phyloP scores from a whole-genome alignment of 2,888 invertebrate species.

The Spialia ferax region DNA sequence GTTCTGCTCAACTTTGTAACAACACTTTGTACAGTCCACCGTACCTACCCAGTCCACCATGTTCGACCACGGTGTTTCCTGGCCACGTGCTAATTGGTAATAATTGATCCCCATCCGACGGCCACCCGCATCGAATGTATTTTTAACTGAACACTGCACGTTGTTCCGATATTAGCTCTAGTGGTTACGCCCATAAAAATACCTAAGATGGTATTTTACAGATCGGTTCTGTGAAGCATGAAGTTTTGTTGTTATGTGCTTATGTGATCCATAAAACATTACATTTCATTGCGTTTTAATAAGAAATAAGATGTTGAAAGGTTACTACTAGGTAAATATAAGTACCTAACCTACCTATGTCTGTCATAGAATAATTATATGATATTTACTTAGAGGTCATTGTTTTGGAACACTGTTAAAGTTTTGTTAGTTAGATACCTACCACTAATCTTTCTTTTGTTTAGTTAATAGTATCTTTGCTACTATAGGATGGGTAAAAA shows the following conservation, averaged over 20 bases:
- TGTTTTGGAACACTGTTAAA: too few relatives aligned
- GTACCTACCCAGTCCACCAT: not conserved
- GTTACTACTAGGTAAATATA: too few relatives aligned
- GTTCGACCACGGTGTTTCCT: constrained; percentile 54
- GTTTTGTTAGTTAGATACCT: too few relatives aligned
- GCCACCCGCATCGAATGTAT: constrained; percentile 73
- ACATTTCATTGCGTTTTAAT: too few relatives aligned
- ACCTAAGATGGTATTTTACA: constrained; percentile 23
- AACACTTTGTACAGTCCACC: not conserved
- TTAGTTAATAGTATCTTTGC: too few relatives aligned
- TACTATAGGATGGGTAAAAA: too few relatives aligned
- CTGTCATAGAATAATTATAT: too few relatives aligned
- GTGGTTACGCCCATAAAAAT: constrained; percentile 35
- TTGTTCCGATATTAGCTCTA: constrained; percentile 38
- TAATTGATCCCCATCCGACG: constrained; percentile 72
- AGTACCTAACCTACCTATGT: too few relatives aligned
- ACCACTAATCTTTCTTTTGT: too few relatives aligned
- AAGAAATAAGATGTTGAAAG: too few relatives aligned
- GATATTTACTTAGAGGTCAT: too few relatives aligned
- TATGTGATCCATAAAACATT: too few relatives aligned
- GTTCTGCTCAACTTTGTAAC: not conserved
- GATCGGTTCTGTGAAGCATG: not conserved
- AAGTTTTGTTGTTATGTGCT: not conserved
- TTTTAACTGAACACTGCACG: constrained; percentile 48
- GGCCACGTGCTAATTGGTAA: constrained; percentile 74